phyloP scores from a whole-genome alignment of 2,113 vertebrate species.

The Tetraodon nigroviridis region DNA sequence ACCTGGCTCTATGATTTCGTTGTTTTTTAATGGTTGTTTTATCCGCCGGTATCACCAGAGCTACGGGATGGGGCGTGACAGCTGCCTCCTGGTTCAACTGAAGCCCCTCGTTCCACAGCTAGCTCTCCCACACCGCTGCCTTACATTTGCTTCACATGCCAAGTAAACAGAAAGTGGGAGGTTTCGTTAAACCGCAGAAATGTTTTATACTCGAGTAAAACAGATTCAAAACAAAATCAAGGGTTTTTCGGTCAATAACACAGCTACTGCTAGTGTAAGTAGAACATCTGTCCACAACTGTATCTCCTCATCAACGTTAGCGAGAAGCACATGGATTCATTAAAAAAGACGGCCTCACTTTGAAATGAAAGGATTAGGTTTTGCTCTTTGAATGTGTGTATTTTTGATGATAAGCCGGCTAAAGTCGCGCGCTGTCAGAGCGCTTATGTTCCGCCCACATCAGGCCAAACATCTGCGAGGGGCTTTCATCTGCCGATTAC shows the following conservation, averaged over 20 bases:
- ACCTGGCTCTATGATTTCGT: no score
- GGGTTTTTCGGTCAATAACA: neutral
- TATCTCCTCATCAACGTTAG: neutral
- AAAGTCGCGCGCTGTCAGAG: neutral
- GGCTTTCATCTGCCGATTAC: no score
- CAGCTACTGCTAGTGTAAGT: neutral
- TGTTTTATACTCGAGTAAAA: neutral
- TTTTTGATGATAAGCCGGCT: no score
- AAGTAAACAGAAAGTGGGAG: constrained; percentile 9
- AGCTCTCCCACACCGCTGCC: constrained; percentile 4
- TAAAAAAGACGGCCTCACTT: neutral
- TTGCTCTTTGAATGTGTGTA: neutral
- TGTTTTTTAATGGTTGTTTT: neutral
- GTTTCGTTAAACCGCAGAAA: neutral
- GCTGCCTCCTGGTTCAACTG: neutral
- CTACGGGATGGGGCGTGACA: constrained; percentile 1
- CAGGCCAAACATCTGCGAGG: neutral
- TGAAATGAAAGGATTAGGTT: neutral
- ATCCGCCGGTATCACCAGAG: neutral
- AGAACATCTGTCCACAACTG: neutral
- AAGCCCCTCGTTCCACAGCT: constrained; percentile 6
- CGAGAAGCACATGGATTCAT: no score
- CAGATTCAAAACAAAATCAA: neutral
- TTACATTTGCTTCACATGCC: constrained; percentile 1
- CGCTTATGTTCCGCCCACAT: neutral